Evolutionary conservation across 2,797 vertebrate species (phyloP).

Genomic region (Sylvia borin): DNA sequence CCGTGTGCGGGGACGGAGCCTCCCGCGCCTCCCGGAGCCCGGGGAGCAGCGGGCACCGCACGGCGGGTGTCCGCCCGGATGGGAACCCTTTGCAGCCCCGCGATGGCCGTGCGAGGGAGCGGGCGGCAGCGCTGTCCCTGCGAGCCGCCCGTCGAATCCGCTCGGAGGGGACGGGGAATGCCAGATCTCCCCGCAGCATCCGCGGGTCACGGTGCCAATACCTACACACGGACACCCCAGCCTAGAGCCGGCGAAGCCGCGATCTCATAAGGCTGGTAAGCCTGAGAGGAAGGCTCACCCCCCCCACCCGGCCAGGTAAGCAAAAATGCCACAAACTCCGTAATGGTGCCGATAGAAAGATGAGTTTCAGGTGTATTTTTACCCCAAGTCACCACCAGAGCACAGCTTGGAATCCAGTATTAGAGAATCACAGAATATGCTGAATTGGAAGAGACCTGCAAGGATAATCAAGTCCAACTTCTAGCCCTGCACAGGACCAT

Average conservation of each 20-base stretch:
- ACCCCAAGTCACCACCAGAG: neutral
- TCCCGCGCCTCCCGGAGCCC: fast-evolving
- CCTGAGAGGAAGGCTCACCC: neutral
- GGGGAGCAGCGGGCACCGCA: fast-evolving
- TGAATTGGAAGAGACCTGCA: neutral
- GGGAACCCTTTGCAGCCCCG: fast-evolving
- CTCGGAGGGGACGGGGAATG: fast-evolving
- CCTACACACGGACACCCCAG: fast-evolving
- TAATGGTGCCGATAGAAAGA: neutral
- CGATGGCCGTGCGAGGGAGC: neutral
- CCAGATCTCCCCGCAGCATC: neutral
- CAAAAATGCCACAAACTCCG: neutral
- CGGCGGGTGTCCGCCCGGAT: fast-evolving
- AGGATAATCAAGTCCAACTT: neutral
- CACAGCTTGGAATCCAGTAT: neutral
- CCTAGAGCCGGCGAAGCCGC: neutral
- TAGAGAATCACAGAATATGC: neutral
- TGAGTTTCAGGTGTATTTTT: neutral
- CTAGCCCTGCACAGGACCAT: neutral
- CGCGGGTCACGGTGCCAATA: fast-evolving
- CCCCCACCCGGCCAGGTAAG: neutral
- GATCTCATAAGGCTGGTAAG: neutral
- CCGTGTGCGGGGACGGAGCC: fast-evolving
- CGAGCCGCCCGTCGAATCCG: neutral
- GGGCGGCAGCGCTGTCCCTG: neutral